Evolutionary conservation across 2,797 vertebrate species (phyloP), one percentile per base, ranked within the genome.

Genomic region (Petrocephalus sullivani): DNA sequence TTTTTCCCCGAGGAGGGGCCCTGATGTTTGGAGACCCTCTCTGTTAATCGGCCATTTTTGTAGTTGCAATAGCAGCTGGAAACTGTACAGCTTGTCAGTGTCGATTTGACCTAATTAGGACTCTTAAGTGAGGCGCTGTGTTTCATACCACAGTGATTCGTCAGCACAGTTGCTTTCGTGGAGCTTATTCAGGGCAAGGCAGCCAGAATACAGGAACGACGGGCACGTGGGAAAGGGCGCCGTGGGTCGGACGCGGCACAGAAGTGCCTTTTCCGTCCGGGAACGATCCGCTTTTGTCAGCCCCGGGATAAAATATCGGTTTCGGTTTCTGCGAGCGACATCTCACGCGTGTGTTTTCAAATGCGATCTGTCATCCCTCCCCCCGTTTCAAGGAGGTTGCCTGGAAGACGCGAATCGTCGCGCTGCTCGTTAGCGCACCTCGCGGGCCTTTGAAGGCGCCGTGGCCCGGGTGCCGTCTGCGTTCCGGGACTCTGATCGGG

Each of bases 401-500:
- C 51, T 84, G 75, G 23, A 81, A 61, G 33, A 21, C 53, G 61
- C n/a, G 21, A 41, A 82, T 33, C 75, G 58, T 21, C 16, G 37
- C 53, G 2, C 28, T 33, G 67, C 60, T 87, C 58, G 83, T 90
- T 88, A 87, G n/a, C 49, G 14, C 64, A 41, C 16, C 54, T 28
- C 14, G 23, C 84, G 16, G 53, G 12, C 46, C 21, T 89, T 61
- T 54, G 57, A 82, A 61, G 57, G 53, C 8, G 6, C 12, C 1
- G 46, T 2, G n/a, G 6, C 19, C 0, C 5, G 28, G 1, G 81
- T 51, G 10, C 67, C 10, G 37, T 3, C 33, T 10, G n/a, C 23
- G 19, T 60, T 85, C 51, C 87, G 23, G 61, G 37, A n/a, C 85
- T 87, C 87, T 58, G 89, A 89, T 87, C 87, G 75, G 28, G 51